These are phyloP conservation scores for Peribatodes rhomboidaria DNA, from an alignment of 2,888 invertebrate species.

Conservation along the genomic window DNA sequence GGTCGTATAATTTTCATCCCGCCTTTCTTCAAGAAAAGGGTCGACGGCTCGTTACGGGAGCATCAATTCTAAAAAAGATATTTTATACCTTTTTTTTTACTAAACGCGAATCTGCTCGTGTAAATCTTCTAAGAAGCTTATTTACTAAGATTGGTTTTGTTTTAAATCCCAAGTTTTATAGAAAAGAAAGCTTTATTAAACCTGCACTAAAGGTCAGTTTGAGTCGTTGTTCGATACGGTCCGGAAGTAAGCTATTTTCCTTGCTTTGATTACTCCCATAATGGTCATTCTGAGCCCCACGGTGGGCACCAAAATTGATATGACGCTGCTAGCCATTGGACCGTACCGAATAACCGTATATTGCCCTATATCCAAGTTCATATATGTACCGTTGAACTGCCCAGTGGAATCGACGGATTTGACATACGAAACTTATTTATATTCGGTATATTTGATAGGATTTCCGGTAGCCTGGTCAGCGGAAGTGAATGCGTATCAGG, in stretches of 20 bases:
- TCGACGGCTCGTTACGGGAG: slow-evolving; percentile 32
- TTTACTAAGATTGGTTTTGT: slow-evolving; percentile 10
- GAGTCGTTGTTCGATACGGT: slow-evolving; percentile 3
- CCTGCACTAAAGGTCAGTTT: not conserved
- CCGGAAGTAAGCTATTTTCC: slow-evolving; percentile 24
- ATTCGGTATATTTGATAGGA: slow-evolving; percentile 32
- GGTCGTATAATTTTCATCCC: slow-evolving; percentile 48
- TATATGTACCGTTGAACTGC: slow-evolving; percentile 47
- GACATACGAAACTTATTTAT: slow-evolving; percentile 55
- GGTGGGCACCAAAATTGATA: slow-evolving; percentile 51
- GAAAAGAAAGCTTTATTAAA: slow-evolving; percentile 6
- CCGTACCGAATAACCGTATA: slow-evolving; percentile 52
- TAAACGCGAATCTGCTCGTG: slow-evolving; percentile 28
- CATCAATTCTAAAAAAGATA: slow-evolving; percentile 29
- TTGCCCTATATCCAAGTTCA: slow-evolving; percentile 28
- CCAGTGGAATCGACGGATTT: slow-evolving; percentile 48
- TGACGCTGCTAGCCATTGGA: slow-evolving; percentile 38
- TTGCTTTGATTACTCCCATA: slow-evolving; percentile 27
- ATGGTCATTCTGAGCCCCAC: slow-evolving; percentile 34
- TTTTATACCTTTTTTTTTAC: slow-evolving; percentile 21
- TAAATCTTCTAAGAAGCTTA: slow-evolving; percentile 17
- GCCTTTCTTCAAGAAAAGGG: slow-evolving; percentile 35
- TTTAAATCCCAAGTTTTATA: not conserved
- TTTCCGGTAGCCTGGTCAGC: slow-evolving; percentile 32
- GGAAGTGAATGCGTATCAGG: slow-evolving; percentile 14